Base-by-base conservation (phyloP, 2,797 vertebrate species). In the Mastacembelus armatus region DNA sequence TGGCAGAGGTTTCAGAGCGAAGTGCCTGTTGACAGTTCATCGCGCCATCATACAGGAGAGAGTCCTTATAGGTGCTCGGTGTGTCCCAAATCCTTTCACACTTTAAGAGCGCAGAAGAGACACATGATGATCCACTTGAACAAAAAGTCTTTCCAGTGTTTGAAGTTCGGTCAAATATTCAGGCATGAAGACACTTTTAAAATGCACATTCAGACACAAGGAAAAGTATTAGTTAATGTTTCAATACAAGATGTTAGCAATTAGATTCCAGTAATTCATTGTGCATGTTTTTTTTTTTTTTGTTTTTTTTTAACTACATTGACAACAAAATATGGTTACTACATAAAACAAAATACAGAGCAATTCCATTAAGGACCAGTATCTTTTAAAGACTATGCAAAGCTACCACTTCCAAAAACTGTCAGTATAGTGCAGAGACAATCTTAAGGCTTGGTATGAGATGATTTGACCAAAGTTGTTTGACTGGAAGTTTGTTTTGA, bases 111-210 rank as follows among this genome's bases (percentile, higher is more conserved):
- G 0, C 69, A 67, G 40, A 81, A 72, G 48, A 75, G 35, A 14
- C 79, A 85, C 49, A 30, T 66, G 44, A 48, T 12, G 52, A 80
- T 77, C 30, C 79, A 84, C 59, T 57, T 33, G 0, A 43, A 45
- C 54, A 67, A 59, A 24, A 84, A 74, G 54, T 81, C 73, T n/a
- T 72, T 71, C 16, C 73, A 76, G 48, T 83, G 84, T 77, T 66
- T 76, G 40, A 50, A 66, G 24, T 84, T 84, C 6, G 76, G 81
- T 15, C 81, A 66, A 60, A 79, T 77, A 61, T 84, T 84, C 69
- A 54, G 60, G n/a, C 70, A 71, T 22, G 55, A 71, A 30, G 44
- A 69, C 10, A 59, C 59, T 68, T 77, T 68, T 39, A 77, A 69
- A 48, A 18, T 55, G 2, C 81, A 81, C 2, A 22, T 60, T 67